These are phyloP conservation scores for Syrphus vitripennis DNA, from an alignment of 2,888 invertebrate genomes.

Conservation along the genomic window DNA sequence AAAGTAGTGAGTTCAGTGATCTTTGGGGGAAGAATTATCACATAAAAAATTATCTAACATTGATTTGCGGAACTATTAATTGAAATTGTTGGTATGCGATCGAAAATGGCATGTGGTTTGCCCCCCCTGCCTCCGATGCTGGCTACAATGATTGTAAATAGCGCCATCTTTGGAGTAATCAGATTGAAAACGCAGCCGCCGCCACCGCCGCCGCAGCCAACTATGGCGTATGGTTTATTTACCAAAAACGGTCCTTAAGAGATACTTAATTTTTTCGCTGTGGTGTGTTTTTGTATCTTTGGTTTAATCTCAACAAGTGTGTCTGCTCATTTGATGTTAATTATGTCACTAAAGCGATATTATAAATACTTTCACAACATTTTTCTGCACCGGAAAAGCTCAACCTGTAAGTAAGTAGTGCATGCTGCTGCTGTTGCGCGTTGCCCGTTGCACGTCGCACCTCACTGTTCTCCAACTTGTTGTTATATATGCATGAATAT, in stretches of 20 bases:
- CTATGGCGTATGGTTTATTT: constrained; percentile 15
- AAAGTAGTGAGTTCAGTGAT: constrained; percentile 59
- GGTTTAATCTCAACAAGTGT: background rate
- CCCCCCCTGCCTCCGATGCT: background rate
- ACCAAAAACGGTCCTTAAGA: constrained; percentile 37
- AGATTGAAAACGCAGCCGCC: background rate
- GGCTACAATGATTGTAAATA: background rate
- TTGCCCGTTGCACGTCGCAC: background rate
- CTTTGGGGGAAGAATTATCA: constrained; percentile 48
- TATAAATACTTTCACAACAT: constrained; percentile 58
- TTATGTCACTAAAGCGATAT: constrained; percentile 60
- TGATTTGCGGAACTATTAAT: constrained; percentile 70
- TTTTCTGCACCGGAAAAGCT: constrained; percentile 46
- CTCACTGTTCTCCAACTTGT: background rate
- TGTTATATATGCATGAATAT: background rate
- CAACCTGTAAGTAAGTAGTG: background rate
- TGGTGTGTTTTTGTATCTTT: background rate
- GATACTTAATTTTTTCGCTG: background rate
- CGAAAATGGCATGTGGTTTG: constrained; percentile 22
- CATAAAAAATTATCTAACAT: constrained; percentile 68
- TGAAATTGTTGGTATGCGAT: constrained; percentile 49
- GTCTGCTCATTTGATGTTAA: constrained; percentile 34
- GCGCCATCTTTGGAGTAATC: constrained; percentile 48
- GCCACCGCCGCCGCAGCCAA: background rate
- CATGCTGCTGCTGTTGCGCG: background rate